Conservation (phyloP, 2,113 vertebrate species). For the Triplophysa siluroides region DNA sequence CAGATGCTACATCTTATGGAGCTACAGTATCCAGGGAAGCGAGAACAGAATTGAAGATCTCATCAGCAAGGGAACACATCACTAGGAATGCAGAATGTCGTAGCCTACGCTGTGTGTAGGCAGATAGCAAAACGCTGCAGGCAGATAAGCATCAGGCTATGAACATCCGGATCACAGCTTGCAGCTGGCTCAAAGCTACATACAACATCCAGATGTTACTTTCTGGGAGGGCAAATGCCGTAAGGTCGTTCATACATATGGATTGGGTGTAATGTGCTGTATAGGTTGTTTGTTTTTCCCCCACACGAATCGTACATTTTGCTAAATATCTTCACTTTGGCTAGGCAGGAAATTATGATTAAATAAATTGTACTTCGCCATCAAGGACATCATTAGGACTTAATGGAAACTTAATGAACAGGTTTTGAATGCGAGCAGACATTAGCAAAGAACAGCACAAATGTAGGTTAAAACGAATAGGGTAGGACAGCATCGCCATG, state of each 20-base stretch:
- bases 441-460: slow-evolving; percentile 2
- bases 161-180: slow-evolving; percentile 37
- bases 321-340: not conserved
- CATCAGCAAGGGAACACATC: slow-evolving; percentile 31
- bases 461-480: slow-evolving; percentile 16
- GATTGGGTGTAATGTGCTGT: not conserved
- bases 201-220: slow-evolving; percentile 17
- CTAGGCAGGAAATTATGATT: not conserved
- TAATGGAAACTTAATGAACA: not conserved
- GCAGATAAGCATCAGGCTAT: slow-evolving; percentile 20
- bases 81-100: slow-evolving; percentile 16
- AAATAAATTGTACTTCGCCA: not conserved
- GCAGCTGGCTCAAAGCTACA: slow-evolving; percentile 14
- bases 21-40: slow-evolving; percentile 19
- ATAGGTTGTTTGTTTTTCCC: not conserved
- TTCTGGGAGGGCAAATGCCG: not conserved
- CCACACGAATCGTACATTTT: not conserved
- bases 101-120: slow-evolving; percentile 40
- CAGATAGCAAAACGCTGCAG: slow-evolving; percentile 29
- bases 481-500: slow-evolving; percentile 8
- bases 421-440: slow-evolving; percentile 9
- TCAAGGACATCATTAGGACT: not conserved
- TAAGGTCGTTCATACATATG: not conserved
- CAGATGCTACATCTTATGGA: slow-evolving; percentile 25
- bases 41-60: slow-evolving; percentile 37